phyloP scores from a whole-genome alignment of 2,113 vertebrate species.

The Nycticryphes semicollaris region DNA sequence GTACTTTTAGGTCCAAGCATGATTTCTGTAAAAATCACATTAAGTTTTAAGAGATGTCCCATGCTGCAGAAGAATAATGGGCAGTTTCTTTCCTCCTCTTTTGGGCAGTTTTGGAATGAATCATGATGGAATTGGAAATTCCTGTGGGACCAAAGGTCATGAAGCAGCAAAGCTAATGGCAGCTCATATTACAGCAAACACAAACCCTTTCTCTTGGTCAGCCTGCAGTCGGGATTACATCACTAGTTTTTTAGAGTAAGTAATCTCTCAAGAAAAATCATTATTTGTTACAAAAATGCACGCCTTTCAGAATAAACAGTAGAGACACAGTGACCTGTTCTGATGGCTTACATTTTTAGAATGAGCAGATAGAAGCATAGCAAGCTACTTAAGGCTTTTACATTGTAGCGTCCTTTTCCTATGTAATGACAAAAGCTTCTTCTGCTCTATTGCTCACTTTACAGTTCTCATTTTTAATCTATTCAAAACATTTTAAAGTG shows the following conservation, averaged over 20 bases:
- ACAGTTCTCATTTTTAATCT: not conserved
- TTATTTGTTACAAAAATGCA: constrained; percentile 48
- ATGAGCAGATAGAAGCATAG: not conserved
- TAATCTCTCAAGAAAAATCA: constrained; percentile 71
- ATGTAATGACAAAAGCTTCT: not conserved
- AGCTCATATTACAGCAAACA: constrained; percentile 98
- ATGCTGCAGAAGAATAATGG: constrained; percentile 17
- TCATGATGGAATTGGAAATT: constrained; percentile 98
- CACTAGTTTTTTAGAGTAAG: constrained; percentile 99
- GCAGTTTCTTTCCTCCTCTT: constrained; percentile 53
- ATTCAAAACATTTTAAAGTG: not conserved
- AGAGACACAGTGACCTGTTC: not conserved
- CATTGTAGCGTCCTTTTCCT: not conserved
- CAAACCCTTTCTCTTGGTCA: constrained; percentile 99
- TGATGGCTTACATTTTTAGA: not conserved
- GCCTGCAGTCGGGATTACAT: constrained; percentile 99
- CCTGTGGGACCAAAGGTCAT: constrained; percentile 97
- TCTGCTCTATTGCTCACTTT: not conserved
- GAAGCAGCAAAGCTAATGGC: constrained; percentile 99
- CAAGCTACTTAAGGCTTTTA: not conserved
- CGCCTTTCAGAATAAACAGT: not conserved
- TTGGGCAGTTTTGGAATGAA: constrained; percentile 97
- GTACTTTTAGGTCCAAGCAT: not conserved
- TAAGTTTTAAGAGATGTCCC: not conserved
- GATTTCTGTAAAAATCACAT: not conserved